Base-by-base conservation (phyloP, 2,888 invertebrate species). In the Mimumesa dahlbomi region DNA sequence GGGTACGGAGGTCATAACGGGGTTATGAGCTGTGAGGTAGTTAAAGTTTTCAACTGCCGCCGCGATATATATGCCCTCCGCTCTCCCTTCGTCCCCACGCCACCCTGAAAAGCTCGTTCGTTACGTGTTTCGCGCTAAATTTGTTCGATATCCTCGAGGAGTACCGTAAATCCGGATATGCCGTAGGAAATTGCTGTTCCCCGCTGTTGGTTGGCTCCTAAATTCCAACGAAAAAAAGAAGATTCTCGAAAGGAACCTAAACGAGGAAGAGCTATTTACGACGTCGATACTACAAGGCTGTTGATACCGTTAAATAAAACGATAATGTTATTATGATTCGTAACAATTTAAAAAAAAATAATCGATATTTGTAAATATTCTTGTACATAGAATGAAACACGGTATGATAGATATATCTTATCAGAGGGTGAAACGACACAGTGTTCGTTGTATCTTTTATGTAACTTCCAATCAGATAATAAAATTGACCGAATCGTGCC, bases 21-120 rank as follows among this genome's bases (percentile, higher is more conserved):
- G 82, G 86, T 87, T 87, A 87, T 87, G 86, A 83, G 82, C 85
- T 86, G 86, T 86, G 83, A 87, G 86, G 84, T 86, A 86, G 86
- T 87, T 86, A 85, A 87, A 87, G 79, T 87, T 86, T 86, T 84
- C 83, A 82, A 82, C 82, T 83, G 76, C 70, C 77, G 49, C 68
- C 65, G 43, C 59, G 64, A 65, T 70, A 66, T 69, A 69, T 48
- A 46, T 48, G 34, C 31, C 52, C 66, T 49, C 43, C 63, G 34
- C 19, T 36, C 45, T 49, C 34, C 29, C 25, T 34, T 42, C 40
- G 43, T 38, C 54, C 25, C 53, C 48, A 25, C 45, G 45, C 66
- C 53, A 13, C 65, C 45, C 67, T 71, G 21, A 62, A 64, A 56
- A 75, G 61, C 71, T 81, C 77, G 74, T 82, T 84, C 83, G 77